These are phyloP conservation scores for Acridotheres tristis DNA, from an alignment of 2,797 vertebrate genomes.

Conservation along the genomic window DNA sequence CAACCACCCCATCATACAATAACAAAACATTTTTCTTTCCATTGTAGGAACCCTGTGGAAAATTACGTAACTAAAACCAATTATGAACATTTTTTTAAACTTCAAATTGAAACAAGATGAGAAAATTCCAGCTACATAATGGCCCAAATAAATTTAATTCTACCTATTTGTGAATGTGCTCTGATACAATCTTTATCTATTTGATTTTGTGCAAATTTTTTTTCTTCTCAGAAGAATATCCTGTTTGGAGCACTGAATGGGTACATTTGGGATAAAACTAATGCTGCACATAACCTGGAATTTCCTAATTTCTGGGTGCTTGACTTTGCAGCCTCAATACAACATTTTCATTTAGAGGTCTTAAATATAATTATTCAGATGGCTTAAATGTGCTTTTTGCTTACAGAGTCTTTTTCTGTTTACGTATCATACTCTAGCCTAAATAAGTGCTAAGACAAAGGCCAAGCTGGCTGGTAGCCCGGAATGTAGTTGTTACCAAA, in stretches of 20 bases:
- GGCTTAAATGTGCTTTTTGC: slow-evolving; percentile 48
- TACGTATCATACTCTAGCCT: slow-evolving; percentile 53
- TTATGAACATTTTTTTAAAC: background rate
- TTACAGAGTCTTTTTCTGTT: slow-evolving; percentile 59
- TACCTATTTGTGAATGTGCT: background rate
- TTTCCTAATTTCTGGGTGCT: slow-evolving; percentile 17
- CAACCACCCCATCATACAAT: background rate
- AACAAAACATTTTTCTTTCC: background rate
- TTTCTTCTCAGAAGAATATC: background rate
- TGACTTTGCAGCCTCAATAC: background rate
- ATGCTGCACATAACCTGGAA: background rate
- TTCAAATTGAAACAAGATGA: slow-evolving; percentile 1
- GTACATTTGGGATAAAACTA: background rate
- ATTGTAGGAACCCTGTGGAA: background rate
- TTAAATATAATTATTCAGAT: slow-evolving; percentile 49
- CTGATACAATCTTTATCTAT: background rate
- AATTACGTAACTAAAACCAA: background rate
- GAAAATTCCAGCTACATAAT: background rate
- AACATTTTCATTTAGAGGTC: slow-evolving; percentile 13
- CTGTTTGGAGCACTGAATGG: background rate
- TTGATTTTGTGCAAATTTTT: background rate
- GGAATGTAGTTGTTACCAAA: slow-evolving; percentile 50
- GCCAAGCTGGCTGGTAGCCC: slow-evolving; percentile 61
- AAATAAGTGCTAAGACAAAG: slow-evolving; percentile 60
- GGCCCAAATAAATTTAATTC: background rate